Evolutionary conservation across 2,888 invertebrate genomes (phyloP).

Genomic region (Lasiommata megera): DNA sequence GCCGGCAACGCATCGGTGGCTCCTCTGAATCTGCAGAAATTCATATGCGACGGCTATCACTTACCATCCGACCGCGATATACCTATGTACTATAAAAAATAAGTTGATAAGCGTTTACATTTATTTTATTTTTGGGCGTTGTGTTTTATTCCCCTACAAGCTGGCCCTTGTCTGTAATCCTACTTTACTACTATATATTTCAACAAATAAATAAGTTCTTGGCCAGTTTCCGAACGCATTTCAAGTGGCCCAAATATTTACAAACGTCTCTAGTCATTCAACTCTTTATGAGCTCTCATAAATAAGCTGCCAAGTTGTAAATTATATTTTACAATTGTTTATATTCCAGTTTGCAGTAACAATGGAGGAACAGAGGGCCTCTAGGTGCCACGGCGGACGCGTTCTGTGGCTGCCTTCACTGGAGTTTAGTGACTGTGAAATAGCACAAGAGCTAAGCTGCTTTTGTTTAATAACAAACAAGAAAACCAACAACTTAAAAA

Average conservation of each 20-base stretch:
- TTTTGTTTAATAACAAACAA: background rate
- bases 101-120: too few species aligned
- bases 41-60: too few species aligned
- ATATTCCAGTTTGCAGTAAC: constrained; percentile 48
- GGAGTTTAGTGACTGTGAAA: constrained; percentile 8
- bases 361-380: constrained; percentile 36
- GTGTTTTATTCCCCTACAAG: too few species aligned
- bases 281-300: constrained; percentile 46
- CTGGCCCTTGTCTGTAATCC: too few species aligned
- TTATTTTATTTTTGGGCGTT: too few species aligned
- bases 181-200: background rate
- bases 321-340: constrained; percentile 71
- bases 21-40: too few species aligned
- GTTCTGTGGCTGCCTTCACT: constrained; percentile 26
- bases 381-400: constrained; percentile 32
- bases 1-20: too few species aligned
- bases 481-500: too few species aligned
- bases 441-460: constrained; percentile 9
- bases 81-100: too few species aligned
- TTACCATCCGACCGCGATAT: too few species aligned
- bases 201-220: background rate
- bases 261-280: constrained; percentile 35
- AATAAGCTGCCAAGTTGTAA: constrained; percentile 41
- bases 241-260: constrained; percentile 15
- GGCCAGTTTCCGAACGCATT: background rate